Evolutionary conservation across 1,140 invertebrate species (phyloP).

Genomic region (Plectrocnemia conspersa): DNA sequence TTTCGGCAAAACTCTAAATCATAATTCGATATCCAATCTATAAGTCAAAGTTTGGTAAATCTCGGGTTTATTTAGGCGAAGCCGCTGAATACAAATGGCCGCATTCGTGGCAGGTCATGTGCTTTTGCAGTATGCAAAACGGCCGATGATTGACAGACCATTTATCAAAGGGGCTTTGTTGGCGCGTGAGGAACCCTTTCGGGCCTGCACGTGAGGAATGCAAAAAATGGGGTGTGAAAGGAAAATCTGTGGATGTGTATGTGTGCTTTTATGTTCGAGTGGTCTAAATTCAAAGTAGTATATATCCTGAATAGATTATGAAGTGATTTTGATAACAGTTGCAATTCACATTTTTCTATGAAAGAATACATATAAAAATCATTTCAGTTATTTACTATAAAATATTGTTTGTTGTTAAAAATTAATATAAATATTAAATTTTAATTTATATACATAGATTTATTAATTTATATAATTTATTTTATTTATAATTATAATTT

Average conservation of each 20-base stretch:
- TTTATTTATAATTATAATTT: too few species aligned
- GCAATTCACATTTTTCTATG: too few species aligned
- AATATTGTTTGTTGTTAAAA: too few species aligned
- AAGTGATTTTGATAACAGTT: too few species aligned
- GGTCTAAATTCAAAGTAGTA: too few species aligned
- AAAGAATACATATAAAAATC: neutral
- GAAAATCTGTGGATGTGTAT: neutral
- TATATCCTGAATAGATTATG: too few species aligned
- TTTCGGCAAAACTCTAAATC: too few species aligned
- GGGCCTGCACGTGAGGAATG: neutral
- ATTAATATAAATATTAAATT: too few species aligned
- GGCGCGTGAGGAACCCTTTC: constrained; percentile 12
- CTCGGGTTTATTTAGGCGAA: constrained; percentile 14
- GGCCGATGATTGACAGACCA: constrained; percentile 33
- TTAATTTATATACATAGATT: too few species aligned
- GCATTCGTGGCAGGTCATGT: constrained; percentile 18
- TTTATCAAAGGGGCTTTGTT: constrained; percentile 32
- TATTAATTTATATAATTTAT: too few species aligned
- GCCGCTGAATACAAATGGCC: constrained; percentile 23
- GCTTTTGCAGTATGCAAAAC: constrained; percentile 29
- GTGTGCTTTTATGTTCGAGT: too few species aligned
- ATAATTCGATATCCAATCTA: neutral
- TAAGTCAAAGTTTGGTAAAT: constrained; percentile 8
- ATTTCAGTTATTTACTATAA: too few species aligned
- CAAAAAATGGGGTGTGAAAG: neutral